Percentiles rank a stretch among this genome's conserved stretches.
phyloP scores from a whole-genome alignment of 2,888 invertebrate genomes.

The Andricus curvator region DNA sequence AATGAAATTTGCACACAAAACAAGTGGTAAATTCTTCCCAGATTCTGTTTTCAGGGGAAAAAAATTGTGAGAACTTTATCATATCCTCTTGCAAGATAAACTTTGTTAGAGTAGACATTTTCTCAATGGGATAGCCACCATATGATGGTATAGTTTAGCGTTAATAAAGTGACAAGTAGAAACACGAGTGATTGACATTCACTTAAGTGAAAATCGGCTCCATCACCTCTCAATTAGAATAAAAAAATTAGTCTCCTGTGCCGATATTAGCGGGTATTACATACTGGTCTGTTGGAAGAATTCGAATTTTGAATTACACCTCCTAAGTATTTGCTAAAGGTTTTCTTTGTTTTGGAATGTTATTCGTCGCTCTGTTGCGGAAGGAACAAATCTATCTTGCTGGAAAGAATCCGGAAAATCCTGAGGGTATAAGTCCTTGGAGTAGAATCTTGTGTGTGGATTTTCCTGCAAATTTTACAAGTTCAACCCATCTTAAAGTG shows the following conservation, averaged over 20 bases:
- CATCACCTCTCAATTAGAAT: no score
- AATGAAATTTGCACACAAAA: neutral
- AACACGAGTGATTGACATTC: neutral
- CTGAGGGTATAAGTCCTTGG: neutral
- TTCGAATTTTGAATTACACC: neutral
- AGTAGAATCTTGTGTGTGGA: neutral
- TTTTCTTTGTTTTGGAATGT: neutral
- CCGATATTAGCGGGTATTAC: neutral
- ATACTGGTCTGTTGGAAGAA: neutral
- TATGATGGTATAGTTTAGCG: neutral
- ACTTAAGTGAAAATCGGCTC: neutral
- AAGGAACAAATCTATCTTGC: neutral
- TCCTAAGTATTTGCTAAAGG: neutral
- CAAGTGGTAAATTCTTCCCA: neutral
- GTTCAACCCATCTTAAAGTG: neutral
- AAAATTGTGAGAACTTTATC: neutral
- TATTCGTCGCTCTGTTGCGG: neutral
- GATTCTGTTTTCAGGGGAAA: neutral
- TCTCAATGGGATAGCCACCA: neutral
- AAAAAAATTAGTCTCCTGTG: neutral
- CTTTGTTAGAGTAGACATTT: neutral
- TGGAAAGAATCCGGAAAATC: neutral
- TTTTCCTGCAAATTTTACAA: neutral
- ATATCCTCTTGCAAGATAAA: neutral
- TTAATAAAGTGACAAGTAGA: neutral